These are phyloP conservation scores for Melieria picta DNA, from an alignment of 2,888 invertebrate genomes.

Conservation along the genomic window DNA sequence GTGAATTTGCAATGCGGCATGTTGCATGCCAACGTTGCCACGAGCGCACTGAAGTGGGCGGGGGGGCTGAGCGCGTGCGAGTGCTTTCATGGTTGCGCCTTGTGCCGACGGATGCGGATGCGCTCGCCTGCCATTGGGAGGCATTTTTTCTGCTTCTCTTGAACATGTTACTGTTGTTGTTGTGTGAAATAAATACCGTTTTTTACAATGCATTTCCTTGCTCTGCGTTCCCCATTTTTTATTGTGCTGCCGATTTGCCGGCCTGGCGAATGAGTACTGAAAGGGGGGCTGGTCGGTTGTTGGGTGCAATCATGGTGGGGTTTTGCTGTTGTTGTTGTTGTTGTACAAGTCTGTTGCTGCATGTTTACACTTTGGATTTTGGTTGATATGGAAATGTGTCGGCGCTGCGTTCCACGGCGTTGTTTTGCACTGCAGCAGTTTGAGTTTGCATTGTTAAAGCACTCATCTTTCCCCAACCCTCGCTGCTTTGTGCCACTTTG, in stretches of 20 bases:
- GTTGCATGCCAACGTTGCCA: background rate
- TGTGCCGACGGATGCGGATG: background rate
- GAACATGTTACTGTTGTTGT: slow-evolving; percentile 21
- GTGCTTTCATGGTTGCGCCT: slow-evolving; percentile 22
- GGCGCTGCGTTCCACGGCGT: slow-evolving; percentile 20
- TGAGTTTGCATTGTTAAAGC: slow-evolving; percentile 41
- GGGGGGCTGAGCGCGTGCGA: slow-evolving; percentile 53
- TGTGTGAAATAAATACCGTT: slow-evolving; percentile 38
- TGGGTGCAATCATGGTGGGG: background rate
- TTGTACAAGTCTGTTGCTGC: slow-evolving; percentile 41
- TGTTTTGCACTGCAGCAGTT: background rate
- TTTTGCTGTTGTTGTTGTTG: background rate
- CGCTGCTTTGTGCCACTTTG: slow-evolving; percentile 54
- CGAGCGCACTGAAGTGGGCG: slow-evolving; percentile 49
- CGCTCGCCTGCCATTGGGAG: slow-evolving; percentile 20
- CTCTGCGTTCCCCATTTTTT: background rate
- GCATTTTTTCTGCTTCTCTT: slow-evolving; percentile 25
- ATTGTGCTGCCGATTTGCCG: slow-evolving; percentile 11
- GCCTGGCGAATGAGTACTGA: too few relatives aligned
- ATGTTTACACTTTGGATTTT: slow-evolving; percentile 44
- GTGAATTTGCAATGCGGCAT: background rate
- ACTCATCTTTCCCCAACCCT: slow-evolving; percentile 8
- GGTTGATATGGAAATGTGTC: slow-evolving; percentile 43
- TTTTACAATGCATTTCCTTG: slow-evolving; percentile 22
- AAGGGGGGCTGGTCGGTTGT: too few relatives aligned